Conservation (phyloP, 2,797 vertebrate genomes). For the Arctocebus calabarensis region DNA sequence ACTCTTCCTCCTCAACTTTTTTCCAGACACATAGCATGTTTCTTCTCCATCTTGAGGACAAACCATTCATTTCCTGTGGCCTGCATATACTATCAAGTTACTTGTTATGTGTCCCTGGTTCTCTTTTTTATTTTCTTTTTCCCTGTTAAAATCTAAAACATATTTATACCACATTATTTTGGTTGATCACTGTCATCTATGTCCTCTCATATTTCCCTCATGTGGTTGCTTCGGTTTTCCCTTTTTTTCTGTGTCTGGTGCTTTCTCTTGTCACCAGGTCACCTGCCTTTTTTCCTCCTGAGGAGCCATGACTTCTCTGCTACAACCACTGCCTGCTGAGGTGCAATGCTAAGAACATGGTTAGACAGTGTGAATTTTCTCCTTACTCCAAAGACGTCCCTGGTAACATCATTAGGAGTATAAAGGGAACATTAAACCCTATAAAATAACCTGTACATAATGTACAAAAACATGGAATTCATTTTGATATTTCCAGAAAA, state of each 20-base stretch:
- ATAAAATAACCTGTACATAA: rapidly evolving
- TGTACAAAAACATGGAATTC: not conserved
- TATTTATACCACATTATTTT: rapidly evolving
- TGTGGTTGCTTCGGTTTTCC: rapidly evolving
- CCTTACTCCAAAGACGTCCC: not conserved
- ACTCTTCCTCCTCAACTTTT: too few species aligned
- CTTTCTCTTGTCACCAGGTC: not conserved
- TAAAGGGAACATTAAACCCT: too few species aligned
- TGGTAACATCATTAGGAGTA: rapidly evolving
- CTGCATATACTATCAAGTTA: not conserved
- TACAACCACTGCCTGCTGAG: not conserved
- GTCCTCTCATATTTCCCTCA: not conserved
- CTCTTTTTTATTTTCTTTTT: not conserved
- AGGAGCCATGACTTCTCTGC: not conserved
- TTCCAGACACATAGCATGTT: not conserved
- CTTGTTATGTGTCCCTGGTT: not conserved
- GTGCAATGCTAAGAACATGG: rapidly evolving
- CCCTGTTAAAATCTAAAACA: not conserved
- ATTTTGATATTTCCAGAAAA: not conserved
- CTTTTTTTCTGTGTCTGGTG: not conserved
- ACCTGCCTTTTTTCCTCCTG: rapidly evolving
- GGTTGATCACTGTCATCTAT: rapidly evolving
- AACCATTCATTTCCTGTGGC: rapidly evolving
- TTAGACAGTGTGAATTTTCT: not conserved
- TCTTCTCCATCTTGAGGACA: rapidly evolving